Evolutionary conservation across 2,888 invertebrate genomes (phyloP).

Genomic region (Eristalinus sepulchralis): DNA sequence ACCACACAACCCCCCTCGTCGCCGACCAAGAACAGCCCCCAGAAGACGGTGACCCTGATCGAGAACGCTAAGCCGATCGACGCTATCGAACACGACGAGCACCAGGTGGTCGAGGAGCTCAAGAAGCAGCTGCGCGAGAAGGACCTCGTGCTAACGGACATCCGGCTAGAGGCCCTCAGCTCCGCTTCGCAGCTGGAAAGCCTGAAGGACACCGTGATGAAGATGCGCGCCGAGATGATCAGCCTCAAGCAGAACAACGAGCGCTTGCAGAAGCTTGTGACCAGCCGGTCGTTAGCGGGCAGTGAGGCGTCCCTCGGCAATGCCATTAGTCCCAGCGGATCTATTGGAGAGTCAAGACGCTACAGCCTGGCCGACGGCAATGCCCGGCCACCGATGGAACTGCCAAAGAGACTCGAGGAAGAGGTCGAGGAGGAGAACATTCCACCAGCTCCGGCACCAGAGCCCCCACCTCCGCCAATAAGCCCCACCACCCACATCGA

Average conservation of each 20-base stretch:
- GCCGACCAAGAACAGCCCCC: conserved; percentile 80
- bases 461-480: conserved; percentile 79
- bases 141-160: conserved; percentile 97
- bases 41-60: conserved; percentile 80
- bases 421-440: conserved; percentile 80
- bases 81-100: conserved; percentile 79
- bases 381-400: conserved; percentile 80
- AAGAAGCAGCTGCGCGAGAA: conserved; percentile 97
- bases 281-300: conserved; percentile 84
- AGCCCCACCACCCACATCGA: conserved; percentile 80
- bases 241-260: conserved; percentile 98
- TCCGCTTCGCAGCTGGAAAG: conserved; percentile 98
- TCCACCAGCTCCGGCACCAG: conserved; percentile 80
- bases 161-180: conserved; percentile 96
- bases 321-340: conserved; percentile 80
- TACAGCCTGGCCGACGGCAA: conserved; percentile 84
- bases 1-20: conserved; percentile 78
- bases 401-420: conserved; percentile 79
- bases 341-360: conserved; percentile 83
- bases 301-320: conserved; percentile 84
- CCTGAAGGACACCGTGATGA: conserved; percentile 96
- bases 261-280: conserved; percentile 93
- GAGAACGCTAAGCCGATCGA: conserved; percentile 81
- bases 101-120: conserved; percentile 87
- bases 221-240: conserved; percentile 97